Conservation (phyloP, 2,797 vertebrate genomes). For the Pseudocheirus occidentalis region DNA sequence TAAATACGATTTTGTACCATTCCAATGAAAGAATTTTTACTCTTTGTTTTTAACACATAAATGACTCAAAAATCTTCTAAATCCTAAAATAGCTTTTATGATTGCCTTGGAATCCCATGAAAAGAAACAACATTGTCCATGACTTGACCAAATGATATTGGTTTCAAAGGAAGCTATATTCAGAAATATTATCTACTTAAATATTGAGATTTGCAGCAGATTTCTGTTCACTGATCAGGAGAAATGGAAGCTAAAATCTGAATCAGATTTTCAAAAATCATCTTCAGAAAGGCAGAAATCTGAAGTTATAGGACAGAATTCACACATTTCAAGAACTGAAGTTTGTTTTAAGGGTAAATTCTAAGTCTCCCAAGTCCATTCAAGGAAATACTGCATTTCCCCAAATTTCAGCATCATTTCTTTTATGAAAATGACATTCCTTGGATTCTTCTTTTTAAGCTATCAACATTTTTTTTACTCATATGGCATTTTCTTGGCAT, state of each 20-base stretch:
- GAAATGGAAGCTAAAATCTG: conserved; percentile 60
- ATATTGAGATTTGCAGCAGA: conserved; percentile 43
- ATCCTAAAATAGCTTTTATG: conserved; percentile 51
- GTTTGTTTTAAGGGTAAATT: conserved; percentile 44
- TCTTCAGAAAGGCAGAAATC: conserved; percentile 39
- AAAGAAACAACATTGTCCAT: conserved; percentile 63
- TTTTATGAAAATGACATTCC: conserved; percentile 49
- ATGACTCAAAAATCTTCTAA: conserved; percentile 44
- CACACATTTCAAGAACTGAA: conserved; percentile 38
- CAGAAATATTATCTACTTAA: conserved; percentile 68
- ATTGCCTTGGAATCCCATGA: conserved; percentile 60
- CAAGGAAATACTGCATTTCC: conserved; percentile 41
- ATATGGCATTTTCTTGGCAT: conserved; percentile 72
- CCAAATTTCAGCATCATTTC: conserved; percentile 33
- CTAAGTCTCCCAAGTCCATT: conserved; percentile 20
- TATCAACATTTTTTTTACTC: conserved; percentile 63
- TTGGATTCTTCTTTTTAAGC: conserved; percentile 64
- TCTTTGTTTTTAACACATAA: conserved; percentile 44
- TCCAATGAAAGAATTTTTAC: conserved; percentile 22
- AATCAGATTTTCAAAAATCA: conserved; percentile 48
- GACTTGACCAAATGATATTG: conserved; percentile 64
- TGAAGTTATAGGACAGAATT: conserved; percentile 46
- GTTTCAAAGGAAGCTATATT: conserved; percentile 39
- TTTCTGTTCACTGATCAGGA: conserved; percentile 52
- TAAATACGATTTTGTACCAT: not conserved